Evolutionary conservation across 35 echinoderm and acorn worm species (phyloP), one percentile per base, ranked within the genome.

Genomic region (Lytechinus variegatus): DNA sequence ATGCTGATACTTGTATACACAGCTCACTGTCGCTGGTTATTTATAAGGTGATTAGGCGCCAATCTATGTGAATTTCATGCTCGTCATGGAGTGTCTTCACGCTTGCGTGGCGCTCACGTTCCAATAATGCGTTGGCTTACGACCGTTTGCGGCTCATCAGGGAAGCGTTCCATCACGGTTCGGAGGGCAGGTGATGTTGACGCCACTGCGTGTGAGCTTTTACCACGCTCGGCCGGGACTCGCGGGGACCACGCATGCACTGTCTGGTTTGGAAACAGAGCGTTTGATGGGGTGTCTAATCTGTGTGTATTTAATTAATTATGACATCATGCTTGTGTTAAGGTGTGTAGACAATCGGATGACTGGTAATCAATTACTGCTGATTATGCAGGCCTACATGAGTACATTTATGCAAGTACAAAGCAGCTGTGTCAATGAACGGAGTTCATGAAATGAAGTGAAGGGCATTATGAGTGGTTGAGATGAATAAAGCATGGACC

Each of bases 161-260:
- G n/a, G 66, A 79, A 79, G 66, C 66, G 66, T 79, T 79, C 66
- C 66, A 79, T 79, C 66, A 79, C 66, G 66, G 66, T 79, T 24
- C 19, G 7, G 66, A 79, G 66, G 21, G 66, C 66, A 79, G 66
- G 66, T 79, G 66, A 79, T 24, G 66, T n/a, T 79, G 66, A 79
- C 66, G 66, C 66, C 66, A 79, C 66, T 19, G 33, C 33, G 66
- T 79, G 66, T n/a, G 14, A 79, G 21, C 66, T n/a, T 79, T n/a
- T 71, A 24, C n/a, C 19, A 79, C 66, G 66, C 19, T 79, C 66
- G 19, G 24, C 4, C 19, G 66, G 66, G 66, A 79, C n/a, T 24
- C 4, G 24, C 66, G 66, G n/a, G 33, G 66, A n/a, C n/a, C n/a
- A 79, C 33, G 33, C 33, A 44, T 6, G 66, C 21, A 79, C 66